These are phyloP conservation scores for Xylocampa areola DNA, from an alignment of 2,888 invertebrate species.

Conservation along the genomic window DNA sequence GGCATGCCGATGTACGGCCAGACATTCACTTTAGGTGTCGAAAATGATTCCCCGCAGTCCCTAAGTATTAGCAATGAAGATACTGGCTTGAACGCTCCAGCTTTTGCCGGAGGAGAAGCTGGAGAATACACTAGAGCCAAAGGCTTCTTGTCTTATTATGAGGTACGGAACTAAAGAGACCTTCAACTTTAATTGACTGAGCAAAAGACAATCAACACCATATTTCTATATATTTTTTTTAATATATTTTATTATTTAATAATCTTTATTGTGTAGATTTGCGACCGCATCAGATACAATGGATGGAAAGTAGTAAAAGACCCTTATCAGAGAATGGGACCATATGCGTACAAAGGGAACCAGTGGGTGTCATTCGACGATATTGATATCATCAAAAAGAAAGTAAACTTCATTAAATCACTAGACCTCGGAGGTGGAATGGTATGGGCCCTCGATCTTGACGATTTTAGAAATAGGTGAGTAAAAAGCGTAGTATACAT, in stretches of 20 bases:
- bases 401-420: constrained; percentile 94
- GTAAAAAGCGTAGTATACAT: neutral
- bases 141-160: constrained; percentile 96
- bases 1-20: constrained; percentile 97
- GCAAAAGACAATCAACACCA: neutral
- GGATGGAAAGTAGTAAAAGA: constrained; percentile 96
- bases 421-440: constrained; percentile 96
- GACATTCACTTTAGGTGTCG: constrained; percentile 91
- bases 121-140: constrained; percentile 96
- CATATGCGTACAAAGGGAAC: constrained; percentile 95
- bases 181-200: neutral
- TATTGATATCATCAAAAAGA: constrained; percentile 93
- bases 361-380: constrained; percentile 98
- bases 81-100: constrained; percentile 93
- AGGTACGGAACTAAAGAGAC: constrained; percentile 83
- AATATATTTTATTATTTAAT: too few relatives aligned
- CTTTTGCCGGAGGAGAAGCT: constrained; percentile 94
- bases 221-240: constrained; percentile 13
- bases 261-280: too few relatives aligned
- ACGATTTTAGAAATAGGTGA: constrained; percentile 93
- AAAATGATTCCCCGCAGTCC: constrained; percentile 61
- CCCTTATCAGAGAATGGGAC: constrained; percentile 94
- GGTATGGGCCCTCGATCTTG: constrained; percentile 97
- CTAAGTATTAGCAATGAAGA: constrained; percentile 74
- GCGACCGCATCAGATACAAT: constrained; percentile 93